These are phyloP conservation scores for Melipona bicolor DNA, from an alignment of 2,888 invertebrate species.

Conservation along the genomic window DNA sequence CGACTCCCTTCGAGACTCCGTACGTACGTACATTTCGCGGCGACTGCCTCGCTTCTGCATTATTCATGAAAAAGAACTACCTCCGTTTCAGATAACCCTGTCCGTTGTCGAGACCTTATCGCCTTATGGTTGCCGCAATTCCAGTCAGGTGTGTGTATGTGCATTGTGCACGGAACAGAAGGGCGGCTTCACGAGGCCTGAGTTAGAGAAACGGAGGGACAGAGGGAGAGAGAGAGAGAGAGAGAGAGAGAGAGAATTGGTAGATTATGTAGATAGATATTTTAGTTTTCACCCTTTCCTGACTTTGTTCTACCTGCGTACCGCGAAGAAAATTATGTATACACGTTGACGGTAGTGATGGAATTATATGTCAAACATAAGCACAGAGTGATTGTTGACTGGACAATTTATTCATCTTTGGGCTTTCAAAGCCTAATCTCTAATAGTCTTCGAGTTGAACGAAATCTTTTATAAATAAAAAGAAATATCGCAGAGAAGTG, in stretches of 20 bases:
- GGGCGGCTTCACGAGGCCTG: conserved; percentile 42
- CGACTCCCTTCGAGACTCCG: conserved; percentile 18
- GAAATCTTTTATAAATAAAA: neutral
- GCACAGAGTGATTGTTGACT: neutral
- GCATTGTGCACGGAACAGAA: conserved; percentile 55
- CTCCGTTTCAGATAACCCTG: conserved; percentile 73
- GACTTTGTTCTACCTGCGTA: conserved; percentile 33
- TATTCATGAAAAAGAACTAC: conserved; percentile 75
- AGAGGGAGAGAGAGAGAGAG: conserved; percentile 18
- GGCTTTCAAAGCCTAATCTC: neutral
- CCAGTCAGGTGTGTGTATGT: conserved; percentile 67
- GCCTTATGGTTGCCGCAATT: conserved; percentile 60
- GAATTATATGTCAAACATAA: conserved; percentile 36
- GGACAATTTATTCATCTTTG: neutral
- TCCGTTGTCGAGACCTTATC: conserved; percentile 74
- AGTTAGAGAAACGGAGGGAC: conserved; percentile 29
- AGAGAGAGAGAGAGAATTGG: conserved; percentile 21
- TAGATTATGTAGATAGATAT: conserved; percentile 46
- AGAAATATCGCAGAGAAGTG: neutral
- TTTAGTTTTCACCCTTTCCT: conserved; percentile 50
- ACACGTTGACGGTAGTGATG: neutral
- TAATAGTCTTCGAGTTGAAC: neutral
- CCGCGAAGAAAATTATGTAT: conserved; percentile 16
- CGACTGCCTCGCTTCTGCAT: conserved; percentile 67
- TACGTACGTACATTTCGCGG: conserved; percentile 51